A percentile compares a stretch with the other conserved stretches of the same genome.
phyloP scores from a whole-genome alignment of 2,797 vertebrate species.

The Erpetoichthys calabaricus region DNA sequence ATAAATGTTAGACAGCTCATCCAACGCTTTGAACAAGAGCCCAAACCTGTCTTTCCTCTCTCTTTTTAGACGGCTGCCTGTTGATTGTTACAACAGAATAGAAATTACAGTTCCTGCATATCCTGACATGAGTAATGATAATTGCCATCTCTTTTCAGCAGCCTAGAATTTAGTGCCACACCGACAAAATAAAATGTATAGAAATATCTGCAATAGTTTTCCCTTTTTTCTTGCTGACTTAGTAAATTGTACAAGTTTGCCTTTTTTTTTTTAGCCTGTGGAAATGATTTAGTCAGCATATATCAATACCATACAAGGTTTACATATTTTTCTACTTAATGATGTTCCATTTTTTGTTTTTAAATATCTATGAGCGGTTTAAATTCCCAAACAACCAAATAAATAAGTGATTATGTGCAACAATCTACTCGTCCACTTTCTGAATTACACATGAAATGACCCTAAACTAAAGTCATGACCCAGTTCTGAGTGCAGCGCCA shows the following conservation, averaged over 20 bases:
- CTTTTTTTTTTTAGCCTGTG: slow-evolving; percentile 5
- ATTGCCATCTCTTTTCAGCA: slow-evolving; percentile 1
- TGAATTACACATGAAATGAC: too few species aligned
- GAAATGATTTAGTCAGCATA: slow-evolving; percentile 8
- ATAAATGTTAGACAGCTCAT: too few species aligned
- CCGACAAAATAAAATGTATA: slow-evolving; percentile 6
- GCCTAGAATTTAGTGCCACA: slow-evolving; percentile 2
- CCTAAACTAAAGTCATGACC: too few species aligned
- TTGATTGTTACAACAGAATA: not conserved
- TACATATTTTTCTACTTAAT: not conserved
- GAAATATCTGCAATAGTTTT: slow-evolving; percentile 1
- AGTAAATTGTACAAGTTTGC: slow-evolving; percentile 3
- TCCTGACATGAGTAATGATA: slow-evolving; percentile 3
- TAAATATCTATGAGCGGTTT: not conserved
- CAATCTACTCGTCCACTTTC: too few species aligned
- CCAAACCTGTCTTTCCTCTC: too few species aligned
- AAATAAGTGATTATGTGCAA: too few species aligned
- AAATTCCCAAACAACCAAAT: too few species aligned
- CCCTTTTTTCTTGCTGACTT: slow-evolving; percentile 10
- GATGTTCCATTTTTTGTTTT: too few species aligned
- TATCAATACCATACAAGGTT: slow-evolving; percentile 8
- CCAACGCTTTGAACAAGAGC: too few species aligned
- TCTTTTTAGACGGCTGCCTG: too few species aligned
- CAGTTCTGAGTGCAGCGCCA: too few species aligned
- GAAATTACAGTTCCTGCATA: not conserved